These are phyloP conservation scores for Drosophila mercatorum DNA, from an alignment of 2,888 invertebrate genomes.

Conservation along the genomic window DNA sequence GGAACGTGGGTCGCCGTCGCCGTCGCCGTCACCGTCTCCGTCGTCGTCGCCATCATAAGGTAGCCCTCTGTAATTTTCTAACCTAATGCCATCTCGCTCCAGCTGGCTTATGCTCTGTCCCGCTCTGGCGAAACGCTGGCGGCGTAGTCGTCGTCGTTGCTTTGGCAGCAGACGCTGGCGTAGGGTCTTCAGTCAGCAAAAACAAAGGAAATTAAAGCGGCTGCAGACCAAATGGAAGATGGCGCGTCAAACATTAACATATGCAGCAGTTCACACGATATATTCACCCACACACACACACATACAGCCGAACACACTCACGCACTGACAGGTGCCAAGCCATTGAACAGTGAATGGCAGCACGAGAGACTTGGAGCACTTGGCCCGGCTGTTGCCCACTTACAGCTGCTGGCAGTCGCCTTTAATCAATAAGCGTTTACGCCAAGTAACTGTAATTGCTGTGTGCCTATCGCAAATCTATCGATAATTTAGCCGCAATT, in stretches of 20 bases:
- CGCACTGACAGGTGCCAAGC: slow-evolving; percentile 72
- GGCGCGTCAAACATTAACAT: slow-evolving; percentile 74
- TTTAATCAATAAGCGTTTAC: slow-evolving; percentile 60
- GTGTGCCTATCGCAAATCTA: slow-evolving; percentile 62
- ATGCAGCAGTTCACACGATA: slow-evolving; percentile 79
- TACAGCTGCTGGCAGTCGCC: slow-evolving; percentile 12
- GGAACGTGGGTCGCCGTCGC: slow-evolving; percentile 53
- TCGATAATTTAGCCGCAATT: slow-evolving; percentile 73
- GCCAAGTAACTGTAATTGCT: slow-evolving; percentile 52
- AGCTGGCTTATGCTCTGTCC: slow-evolving; percentile 17
- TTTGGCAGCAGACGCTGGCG: slow-evolving; percentile 18
- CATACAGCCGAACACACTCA: slow-evolving; percentile 9
- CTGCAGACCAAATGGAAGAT: slow-evolving; percentile 48
- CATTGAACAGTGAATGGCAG: slow-evolving; percentile 73
- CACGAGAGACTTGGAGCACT: slow-evolving; percentile 10
- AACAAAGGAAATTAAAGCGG: slow-evolving; percentile 60
- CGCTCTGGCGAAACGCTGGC: slow-evolving; percentile 31
- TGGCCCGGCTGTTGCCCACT: slow-evolving; percentile 24
- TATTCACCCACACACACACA: slow-evolving; percentile 51
- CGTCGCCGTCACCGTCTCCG: neutral
- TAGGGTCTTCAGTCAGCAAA: slow-evolving; percentile 38
- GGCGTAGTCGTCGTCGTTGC: slow-evolving; percentile 8
- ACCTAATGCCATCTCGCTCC: slow-evolving; percentile 48
- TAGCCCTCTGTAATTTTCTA: slow-evolving; percentile 71
- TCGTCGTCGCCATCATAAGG: slow-evolving; percentile 41